Base-by-base conservation (phyloP, 2,888 invertebrate genomes). In the Amphipoea lucens region DNA sequence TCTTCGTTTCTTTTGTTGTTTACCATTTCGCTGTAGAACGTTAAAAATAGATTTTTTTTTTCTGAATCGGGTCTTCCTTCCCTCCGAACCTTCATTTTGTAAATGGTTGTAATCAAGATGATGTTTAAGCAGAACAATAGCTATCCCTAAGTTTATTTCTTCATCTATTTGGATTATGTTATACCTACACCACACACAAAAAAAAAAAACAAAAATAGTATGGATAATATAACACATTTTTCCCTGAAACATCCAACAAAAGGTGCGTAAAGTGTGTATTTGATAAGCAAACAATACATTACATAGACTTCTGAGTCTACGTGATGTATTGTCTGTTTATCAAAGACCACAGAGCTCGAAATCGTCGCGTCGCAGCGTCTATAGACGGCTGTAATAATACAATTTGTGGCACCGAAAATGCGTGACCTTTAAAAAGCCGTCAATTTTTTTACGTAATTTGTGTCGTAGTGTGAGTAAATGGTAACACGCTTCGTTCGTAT, bases 251-350 rank as follows among this genome's bases (percentile, higher is more conserved):
- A 14, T 62, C 54, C 14, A 36, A 80, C 76, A 82, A 82, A 83
- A 68, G 62, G 62, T 68, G 83, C 83, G 68, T 40, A 83, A 48
- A 76, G 77, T 80, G 67, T 74, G 65, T 51, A 48, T 74, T 74
- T 51, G 79, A 79, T 79, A 79, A 81, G 62, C n/a, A 29, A 23
- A 75, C 67, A 80, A 80, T 76, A 82, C 75, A 51, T 79, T 66
- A n/a, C 20, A 48, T 14, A 54, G 29, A 65, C 81, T 42, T 6
- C 23, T 11, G 5, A 65, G 40, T 23, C 11, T 65, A 11, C 12
- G 40, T 42, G 5, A 23, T 40, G 65, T 40, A 40, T 23, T 65
- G 65, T 65, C 23, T 42, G 23, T 23, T 40, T 65, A 65, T 65
- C 23, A 42, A 40, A 23, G 40, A 42, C 40, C 71, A 63, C 20